Percentiles rank a stretch among this genome's conserved stretches.
Conservation (phyloP, 92 coral and sea anemone species). For the Porites cylindrica region DNA sequence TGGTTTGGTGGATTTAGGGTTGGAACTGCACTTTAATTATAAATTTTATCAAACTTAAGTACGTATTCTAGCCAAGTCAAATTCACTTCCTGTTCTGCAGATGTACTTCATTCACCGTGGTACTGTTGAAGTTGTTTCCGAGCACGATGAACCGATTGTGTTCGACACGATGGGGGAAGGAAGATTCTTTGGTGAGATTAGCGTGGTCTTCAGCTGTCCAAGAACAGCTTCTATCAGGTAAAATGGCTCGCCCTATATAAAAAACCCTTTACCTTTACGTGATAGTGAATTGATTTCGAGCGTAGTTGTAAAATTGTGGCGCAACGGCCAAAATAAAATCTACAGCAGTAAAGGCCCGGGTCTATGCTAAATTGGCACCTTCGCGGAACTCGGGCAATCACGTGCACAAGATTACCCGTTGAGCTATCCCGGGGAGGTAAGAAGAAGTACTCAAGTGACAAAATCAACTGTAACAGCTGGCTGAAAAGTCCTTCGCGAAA, state of each 20-base stretch:
- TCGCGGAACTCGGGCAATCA: too few species aligned
- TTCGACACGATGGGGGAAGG: constrained; percentile 91
- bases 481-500: too few species aligned
- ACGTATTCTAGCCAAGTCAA: background rate
- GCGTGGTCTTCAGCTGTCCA: constrained; percentile 87
- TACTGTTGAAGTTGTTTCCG: constrained; percentile 88
- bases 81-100: constrained; percentile 20
- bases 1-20: too few species aligned
- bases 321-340: too few species aligned
- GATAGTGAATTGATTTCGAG: background rate
- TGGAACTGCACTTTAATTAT: too few species aligned
- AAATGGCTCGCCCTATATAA: background rate
- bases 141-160: constrained; percentile 82
- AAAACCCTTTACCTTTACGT: background rate
- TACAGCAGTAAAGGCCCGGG: too few species aligned
- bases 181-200: constrained; percentile 91
- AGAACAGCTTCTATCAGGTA: constrained; percentile 95
- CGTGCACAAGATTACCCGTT: too few species aligned
- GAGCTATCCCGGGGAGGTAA: too few species aligned
- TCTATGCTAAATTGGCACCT: too few species aligned
- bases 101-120: constrained; percentile 94
- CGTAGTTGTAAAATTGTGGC: background rate
- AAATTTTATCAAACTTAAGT: too few species aligned
- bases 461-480: too few species aligned
- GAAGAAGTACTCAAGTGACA: too few species aligned